Evolutionary conservation across 2,113 vertebrate species (phyloP), one percentile per base, ranked within the genome.

Genomic region (Datnioides undecimradiatus): DNA sequence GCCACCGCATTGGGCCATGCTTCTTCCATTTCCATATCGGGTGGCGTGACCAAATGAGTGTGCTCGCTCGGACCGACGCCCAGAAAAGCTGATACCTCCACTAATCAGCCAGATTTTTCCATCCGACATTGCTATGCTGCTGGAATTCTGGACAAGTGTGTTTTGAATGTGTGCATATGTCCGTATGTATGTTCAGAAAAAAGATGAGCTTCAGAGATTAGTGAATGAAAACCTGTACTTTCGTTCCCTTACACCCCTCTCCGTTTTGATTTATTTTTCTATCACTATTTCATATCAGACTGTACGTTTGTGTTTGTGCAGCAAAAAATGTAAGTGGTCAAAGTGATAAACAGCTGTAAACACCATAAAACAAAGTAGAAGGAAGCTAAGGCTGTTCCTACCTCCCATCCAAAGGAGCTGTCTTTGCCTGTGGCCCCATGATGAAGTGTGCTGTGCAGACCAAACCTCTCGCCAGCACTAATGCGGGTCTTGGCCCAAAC

Each of bases 321-420:
- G 60, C 31, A 38, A 33, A 57, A 41, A 23, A 43, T 52, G 34
- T 19, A 16, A 45, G 34, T 8, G 8, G 41, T 36, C 14, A 80
- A 66, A 77, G 17, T 36, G 62, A 63, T 4, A n/a, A 16, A 66
- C 14, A 63, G 34, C 41, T 6, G 8, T 16, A 43, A 14, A 51
- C 2, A 72, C 34, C 5, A 3, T 4, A 45, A 41, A 45, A 59
- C 31, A 54, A 79, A 79, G 27, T 36, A 54, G 1, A 80, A 29
- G 66, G 25, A 84, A 43, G 21, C n/a, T 40, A 8, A 0, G 3
- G 6, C 2, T 25, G 27, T 84, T 76, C 96, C 95, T 96, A 99
- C 98, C 97, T 99, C 98, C 98, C 98, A 99, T 95, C 96, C 96
- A 45, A 97, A 98, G 94, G 95, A 96, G 46, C 94, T 79, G 69